phyloP scores from a whole-genome alignment of 2,888 invertebrate genomes.

The Beris chalybata region DNA sequence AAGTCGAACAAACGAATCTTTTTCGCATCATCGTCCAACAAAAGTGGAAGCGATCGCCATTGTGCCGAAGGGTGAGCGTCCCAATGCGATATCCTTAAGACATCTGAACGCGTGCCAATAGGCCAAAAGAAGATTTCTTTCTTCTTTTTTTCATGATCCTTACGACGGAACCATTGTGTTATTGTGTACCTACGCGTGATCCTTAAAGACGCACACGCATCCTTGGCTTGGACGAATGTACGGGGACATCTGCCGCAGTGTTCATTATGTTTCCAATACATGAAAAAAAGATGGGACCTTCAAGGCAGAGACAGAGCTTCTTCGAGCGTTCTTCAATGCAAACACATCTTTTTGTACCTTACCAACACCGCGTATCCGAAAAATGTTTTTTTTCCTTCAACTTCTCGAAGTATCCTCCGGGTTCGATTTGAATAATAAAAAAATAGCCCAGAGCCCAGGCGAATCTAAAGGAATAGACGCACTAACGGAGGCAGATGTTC shows the following conservation, averaged over 20 bases:
- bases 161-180: conserved; percentile 14
- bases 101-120: conserved; percentile 24
- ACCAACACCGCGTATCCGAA: no score
- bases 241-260: conserved; percentile 21
- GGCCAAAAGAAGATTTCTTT: conserved; percentile 7
- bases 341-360: no score
- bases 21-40: conserved; percentile 16
- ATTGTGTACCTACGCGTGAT: conserved; percentile 16
- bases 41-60: conserved; percentile 25
- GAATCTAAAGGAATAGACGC: conserved; percentile 18
- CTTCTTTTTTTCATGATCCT: conserved; percentile 11
- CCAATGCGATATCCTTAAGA: conserved; percentile 25
- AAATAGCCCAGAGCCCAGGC: conserved; percentile 19
- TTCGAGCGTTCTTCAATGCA: background rate
- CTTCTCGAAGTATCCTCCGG: background rate
- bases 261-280: conserved; percentile 19
- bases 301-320: background rate
- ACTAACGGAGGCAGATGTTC: conserved; percentile 26
- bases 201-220: conserved; percentile 25
- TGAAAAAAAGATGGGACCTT: conserved; percentile 7
- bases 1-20: conserved; percentile 17
- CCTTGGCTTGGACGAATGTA: conserved; percentile 6
- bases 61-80: conserved; percentile 5
- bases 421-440: conserved; percentile 28
- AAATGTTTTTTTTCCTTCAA: background rate